Evolutionary conservation across 2,797 vertebrate genomes (phyloP).

Genomic region (Melanotaenia nigrans): DNA sequence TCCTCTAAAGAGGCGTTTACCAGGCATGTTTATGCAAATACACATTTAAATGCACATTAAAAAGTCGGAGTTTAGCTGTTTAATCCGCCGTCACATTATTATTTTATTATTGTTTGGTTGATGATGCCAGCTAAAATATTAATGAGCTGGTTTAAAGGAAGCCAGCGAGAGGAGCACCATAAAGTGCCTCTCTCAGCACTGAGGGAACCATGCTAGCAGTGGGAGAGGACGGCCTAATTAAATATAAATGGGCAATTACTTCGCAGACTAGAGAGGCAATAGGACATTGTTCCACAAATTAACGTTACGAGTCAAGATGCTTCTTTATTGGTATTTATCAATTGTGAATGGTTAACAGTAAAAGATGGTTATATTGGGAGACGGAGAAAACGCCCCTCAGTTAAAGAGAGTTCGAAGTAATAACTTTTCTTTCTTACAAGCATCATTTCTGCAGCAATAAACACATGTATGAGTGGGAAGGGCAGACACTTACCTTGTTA

Average conservation of each 20-base stretch:
- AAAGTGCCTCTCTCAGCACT: slow-evolving; percentile 82
- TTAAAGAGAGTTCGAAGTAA: slow-evolving; percentile 21
- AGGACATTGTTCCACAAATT: slow-evolving; percentile 76
- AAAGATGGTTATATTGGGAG: slow-evolving; percentile 30
- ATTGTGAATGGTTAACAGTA: slow-evolving; percentile 53
- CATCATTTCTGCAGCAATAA: slow-evolving; percentile 25
- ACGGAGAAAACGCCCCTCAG: slow-evolving; percentile 9
- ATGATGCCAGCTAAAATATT: slow-evolving; percentile 83
- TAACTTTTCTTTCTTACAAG: slow-evolving; percentile 34
- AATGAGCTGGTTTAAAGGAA: slow-evolving; percentile 81
- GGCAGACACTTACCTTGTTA: slow-evolving; percentile 71
- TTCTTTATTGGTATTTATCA: slow-evolving; percentile 73
- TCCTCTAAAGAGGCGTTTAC: slow-evolving; percentile 82
- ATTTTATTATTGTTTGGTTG: slow-evolving; percentile 86
- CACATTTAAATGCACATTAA: slow-evolving; percentile 82
- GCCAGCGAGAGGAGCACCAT: slow-evolving; percentile 66
- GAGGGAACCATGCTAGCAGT: slow-evolving; percentile 65
- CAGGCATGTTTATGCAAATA: slow-evolving; percentile 84
- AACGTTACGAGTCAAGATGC: slow-evolving; percentile 73
- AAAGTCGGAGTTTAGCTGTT: slow-evolving; percentile 83
- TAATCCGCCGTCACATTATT: slow-evolving; percentile 84
- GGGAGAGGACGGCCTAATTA: slow-evolving; percentile 78
- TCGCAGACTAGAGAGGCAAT: slow-evolving; percentile 71
- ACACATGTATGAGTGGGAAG: slow-evolving; percentile 8
- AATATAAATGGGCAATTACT: slow-evolving; percentile 86